These are phyloP conservation scores for Idris sp. DNA, from an alignment of 1,140 invertebrate species.

Conservation along the genomic window DNA sequence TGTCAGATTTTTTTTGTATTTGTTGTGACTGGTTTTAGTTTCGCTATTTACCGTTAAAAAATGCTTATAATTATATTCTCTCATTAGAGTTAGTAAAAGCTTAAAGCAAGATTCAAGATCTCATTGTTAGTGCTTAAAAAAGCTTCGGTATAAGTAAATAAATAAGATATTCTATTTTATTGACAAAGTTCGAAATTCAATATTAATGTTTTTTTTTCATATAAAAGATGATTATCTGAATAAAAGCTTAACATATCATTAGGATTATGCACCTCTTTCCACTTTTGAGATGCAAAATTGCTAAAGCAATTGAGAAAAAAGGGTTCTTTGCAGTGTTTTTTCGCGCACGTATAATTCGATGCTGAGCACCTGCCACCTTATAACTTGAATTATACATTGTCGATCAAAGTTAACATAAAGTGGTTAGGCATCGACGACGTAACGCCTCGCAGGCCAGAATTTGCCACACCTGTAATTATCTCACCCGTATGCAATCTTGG, in stretches of 20 bases:
- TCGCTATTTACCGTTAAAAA: too few relatives aligned
- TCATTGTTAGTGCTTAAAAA: too few relatives aligned
- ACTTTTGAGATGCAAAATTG: slow-evolving; percentile 17
- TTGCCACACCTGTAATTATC: slow-evolving; percentile 43
- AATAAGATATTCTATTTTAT: too few relatives aligned
- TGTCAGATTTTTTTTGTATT: too few relatives aligned
- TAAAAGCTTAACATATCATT: slow-evolving; percentile 10
- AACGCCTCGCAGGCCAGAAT: slow-evolving; percentile 45
- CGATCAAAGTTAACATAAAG: slow-evolving; percentile 52
- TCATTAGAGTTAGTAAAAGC: too few relatives aligned
- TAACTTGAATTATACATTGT: slow-evolving; percentile 53
- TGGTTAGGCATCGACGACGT: slow-evolving; percentile 40
- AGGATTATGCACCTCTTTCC: slow-evolving; percentile 2
- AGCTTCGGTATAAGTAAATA: too few relatives aligned
- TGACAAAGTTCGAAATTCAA: too few relatives aligned
- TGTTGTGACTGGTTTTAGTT: too few relatives aligned
- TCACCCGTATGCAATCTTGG: slow-evolving; percentile 33
- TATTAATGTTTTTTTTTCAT: too few relatives aligned
- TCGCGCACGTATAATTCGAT: slow-evolving; percentile 31
- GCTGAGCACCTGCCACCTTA: slow-evolving; percentile 41
- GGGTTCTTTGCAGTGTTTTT: slow-evolving; percentile 15
- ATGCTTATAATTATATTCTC: too few relatives aligned
- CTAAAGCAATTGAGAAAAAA: slow-evolving; percentile 7
- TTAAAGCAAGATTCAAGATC: too few relatives aligned
- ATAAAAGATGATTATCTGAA: too few relatives aligned